phyloP scores from a whole-genome alignment of 2,113 vertebrate genomes.

The Siphamia tubifer region DNA sequence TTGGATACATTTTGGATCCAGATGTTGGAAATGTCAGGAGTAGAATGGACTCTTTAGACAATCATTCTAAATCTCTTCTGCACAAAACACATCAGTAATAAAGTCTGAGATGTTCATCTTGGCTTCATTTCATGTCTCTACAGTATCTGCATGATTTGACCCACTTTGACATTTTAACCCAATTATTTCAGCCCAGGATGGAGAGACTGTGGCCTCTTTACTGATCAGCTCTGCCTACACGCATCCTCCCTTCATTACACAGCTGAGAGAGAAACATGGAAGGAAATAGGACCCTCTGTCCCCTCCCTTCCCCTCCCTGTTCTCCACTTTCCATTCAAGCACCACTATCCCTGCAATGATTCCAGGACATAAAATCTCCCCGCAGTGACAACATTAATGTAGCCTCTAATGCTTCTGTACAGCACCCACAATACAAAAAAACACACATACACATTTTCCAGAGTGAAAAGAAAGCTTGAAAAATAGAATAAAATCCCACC shows the following conservation, averaged over 20 bases:
- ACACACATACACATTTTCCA: background rate
- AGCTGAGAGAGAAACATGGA: slow-evolving; percentile 54
- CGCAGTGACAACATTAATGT: background rate
- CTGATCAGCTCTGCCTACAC: slow-evolving; percentile 15
- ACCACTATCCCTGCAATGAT: slow-evolving; percentile 44
- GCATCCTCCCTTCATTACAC: slow-evolving; percentile 45
- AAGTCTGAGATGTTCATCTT: too few relatives aligned
- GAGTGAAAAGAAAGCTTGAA: background rate
- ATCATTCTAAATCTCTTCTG: too few relatives aligned
- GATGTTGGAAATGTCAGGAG: too few relatives aligned
- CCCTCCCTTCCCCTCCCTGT: slow-evolving; percentile 60
- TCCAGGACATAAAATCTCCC: slow-evolving; percentile 29
- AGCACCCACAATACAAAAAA: background rate
- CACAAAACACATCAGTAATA: too few relatives aligned
- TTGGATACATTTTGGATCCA: too few relatives aligned
- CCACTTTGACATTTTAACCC: background rate
- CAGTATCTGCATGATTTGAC: background rate
- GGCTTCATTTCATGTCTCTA: background rate
- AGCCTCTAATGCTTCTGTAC: background rate
- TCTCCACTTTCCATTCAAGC: slow-evolving; percentile 55
- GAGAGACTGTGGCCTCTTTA: slow-evolving; percentile 28
- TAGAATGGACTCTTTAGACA: too few relatives aligned
- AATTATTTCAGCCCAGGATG: background rate
- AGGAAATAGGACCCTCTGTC: slow-evolving; percentile 64
- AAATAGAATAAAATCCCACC: background rate